Conservation (phyloP, 2,888 invertebrate species). For the Neoitamus cyanurus region DNA sequence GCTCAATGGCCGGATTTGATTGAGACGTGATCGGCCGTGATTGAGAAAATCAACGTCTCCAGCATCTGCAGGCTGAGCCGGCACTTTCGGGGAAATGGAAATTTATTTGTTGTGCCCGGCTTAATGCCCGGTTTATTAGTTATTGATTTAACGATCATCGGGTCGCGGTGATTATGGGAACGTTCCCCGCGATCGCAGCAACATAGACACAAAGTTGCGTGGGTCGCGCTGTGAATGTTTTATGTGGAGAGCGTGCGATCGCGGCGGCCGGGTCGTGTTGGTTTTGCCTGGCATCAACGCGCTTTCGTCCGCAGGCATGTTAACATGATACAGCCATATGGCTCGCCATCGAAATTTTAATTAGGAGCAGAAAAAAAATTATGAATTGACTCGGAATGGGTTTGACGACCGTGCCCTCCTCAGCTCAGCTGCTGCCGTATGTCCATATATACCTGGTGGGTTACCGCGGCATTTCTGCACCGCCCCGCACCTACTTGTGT, state of each 20-base stretch:
- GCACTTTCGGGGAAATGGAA: background rate
- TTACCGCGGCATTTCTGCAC: background rate
- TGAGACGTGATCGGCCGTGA: slow-evolving; percentile 20
- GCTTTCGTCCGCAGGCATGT: background rate
- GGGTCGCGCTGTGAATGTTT: background rate
- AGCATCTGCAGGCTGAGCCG: background rate
- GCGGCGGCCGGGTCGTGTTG: background rate
- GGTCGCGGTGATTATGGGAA: background rate
- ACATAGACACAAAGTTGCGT: background rate
- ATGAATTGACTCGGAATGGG: slow-evolving; percentile 9
- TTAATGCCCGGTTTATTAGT: background rate
- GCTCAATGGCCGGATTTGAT: background rate
- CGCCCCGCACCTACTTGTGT: background rate
- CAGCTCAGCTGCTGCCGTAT: background rate
- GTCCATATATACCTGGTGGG: background rate
- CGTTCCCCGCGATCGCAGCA: background rate
- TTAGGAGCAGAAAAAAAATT: background rate
- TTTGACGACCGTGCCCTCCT: background rate
- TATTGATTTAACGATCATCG: slow-evolving; percentile 21
- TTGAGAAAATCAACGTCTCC: background rate
- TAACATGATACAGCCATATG: slow-evolving; percentile 23
- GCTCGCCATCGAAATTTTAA: slow-evolving; percentile 31
- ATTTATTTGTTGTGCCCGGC: slow-evolving; percentile 18
- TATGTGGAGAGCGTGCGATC: background rate
- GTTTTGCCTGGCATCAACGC: background rate